Evolutionary conservation across 1,140 invertebrate species (phyloP).

Genomic region (Drosophila grimshawi): DNA sequence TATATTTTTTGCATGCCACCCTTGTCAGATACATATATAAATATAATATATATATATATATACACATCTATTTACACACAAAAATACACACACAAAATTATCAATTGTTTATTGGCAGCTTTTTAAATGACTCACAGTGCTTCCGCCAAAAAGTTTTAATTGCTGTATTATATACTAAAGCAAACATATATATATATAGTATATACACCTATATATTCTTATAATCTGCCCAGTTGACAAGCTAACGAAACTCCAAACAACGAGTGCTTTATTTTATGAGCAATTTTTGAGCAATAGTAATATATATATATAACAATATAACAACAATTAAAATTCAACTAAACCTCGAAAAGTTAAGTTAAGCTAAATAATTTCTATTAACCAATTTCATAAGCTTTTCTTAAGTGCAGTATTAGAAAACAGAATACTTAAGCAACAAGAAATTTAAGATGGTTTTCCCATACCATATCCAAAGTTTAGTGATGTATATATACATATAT

Average conservation of each 20-base stretch:
- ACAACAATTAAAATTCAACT: background rate
- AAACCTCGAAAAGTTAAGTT: background rate
- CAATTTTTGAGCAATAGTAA: conserved; percentile 4
- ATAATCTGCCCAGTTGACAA: conserved; percentile 46
- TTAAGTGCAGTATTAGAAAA: too few species aligned
- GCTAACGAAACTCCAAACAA: conserved; percentile 32
- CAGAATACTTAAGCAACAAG: too few species aligned
- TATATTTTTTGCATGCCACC: conserved; percentile 1
- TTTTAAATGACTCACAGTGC: conserved; percentile 30
- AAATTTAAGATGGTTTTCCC: too few species aligned
- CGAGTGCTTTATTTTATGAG: conserved; percentile 42
- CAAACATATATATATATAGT: conserved; percentile 14
- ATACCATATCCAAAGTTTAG: too few species aligned
- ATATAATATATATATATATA: conserved; percentile 6
- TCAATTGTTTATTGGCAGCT: conserved; percentile 35
- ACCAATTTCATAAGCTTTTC: too few species aligned
- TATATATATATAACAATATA: background rate
- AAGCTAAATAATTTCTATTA: background rate
- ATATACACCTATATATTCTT: conserved; percentile 20
- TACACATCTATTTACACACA: conserved; percentile 15
- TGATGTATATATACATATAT: too few species aligned
- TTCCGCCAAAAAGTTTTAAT: conserved; percentile 29
- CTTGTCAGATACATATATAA: conserved; percentile 3
- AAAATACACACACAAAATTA: conserved; percentile 25
- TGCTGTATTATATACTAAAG: conserved; percentile 33